These are phyloP conservation scores for Sialia sialis DNA, from an alignment of 2,113 vertebrate species.

Conservation along the genomic window DNA sequence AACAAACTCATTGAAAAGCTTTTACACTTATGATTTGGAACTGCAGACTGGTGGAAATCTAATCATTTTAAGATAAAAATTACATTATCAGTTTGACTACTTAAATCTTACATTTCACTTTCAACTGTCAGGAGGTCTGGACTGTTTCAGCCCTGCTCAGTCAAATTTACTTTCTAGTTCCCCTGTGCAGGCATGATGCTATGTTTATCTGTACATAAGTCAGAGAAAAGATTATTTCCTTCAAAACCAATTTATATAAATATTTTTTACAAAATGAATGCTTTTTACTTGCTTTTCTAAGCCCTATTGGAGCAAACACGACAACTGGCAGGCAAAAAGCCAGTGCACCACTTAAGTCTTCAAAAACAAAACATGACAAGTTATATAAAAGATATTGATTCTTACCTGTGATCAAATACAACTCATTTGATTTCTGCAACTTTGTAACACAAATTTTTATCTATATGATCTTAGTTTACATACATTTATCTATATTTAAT, in stretches of 20 bases:
- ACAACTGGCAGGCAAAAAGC: background rate
- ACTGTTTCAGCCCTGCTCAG: background rate
- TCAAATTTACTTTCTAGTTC: background rate
- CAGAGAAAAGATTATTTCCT: background rate
- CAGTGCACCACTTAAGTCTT: background rate
- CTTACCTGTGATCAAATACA: background rate
- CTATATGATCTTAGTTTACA: background rate
- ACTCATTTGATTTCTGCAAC: background rate
- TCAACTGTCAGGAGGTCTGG: background rate
- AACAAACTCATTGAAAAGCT: background rate
- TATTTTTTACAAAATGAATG: background rate
- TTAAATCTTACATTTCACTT: background rate
- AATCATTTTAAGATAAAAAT: slow-evolving; percentile 23
- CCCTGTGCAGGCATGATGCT: background rate
- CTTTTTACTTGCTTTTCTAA: background rate
- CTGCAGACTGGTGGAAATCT: background rate
- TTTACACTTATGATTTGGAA: background rate
- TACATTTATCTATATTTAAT: background rate
- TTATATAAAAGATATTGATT: background rate
- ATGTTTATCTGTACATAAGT: background rate
- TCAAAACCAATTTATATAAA: background rate
- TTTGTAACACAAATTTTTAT: background rate
- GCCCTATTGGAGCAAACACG: background rate
- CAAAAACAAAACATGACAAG: background rate
- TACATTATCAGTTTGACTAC: background rate